Evolutionary conservation across 2,888 invertebrate species (phyloP).

Genomic region (Thera britannica): DNA sequence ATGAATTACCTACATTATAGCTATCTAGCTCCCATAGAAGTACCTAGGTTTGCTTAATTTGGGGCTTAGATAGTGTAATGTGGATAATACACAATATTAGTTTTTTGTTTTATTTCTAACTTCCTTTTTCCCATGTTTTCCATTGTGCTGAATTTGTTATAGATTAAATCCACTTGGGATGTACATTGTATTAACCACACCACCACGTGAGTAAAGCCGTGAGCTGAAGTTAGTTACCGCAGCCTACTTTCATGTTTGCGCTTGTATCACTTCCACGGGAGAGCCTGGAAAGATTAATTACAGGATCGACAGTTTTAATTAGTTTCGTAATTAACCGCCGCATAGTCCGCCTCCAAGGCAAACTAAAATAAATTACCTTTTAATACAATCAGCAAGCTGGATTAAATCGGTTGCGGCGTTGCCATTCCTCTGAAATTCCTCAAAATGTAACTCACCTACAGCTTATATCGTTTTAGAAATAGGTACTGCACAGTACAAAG

Average conservation of each 20-base stretch:
- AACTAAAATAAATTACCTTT: constrained; percentile 82
- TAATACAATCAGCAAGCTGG: constrained; percentile 72
- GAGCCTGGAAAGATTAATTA: constrained; percentile 73
- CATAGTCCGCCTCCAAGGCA: constrained; percentile 62
- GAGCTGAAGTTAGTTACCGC: neutral
- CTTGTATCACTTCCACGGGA: constrained; percentile 22
- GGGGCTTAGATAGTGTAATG: too few relatives aligned
- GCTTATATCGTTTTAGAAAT: neutral
- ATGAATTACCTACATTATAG: too few relatives aligned
- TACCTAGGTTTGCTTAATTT: too few relatives aligned
- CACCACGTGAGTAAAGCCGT: neutral
- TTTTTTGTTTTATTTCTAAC: too few relatives aligned
- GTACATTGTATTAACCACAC: too few relatives aligned
- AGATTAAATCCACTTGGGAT: too few relatives aligned
- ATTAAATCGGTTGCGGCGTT: constrained; percentile 57
- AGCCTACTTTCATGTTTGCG: constrained; percentile 8
- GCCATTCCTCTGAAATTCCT: constrained; percentile 26
- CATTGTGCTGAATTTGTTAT: too few relatives aligned
- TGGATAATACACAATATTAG: too few relatives aligned
- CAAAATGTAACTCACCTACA: constrained; percentile 3
- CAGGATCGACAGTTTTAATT: constrained; percentile 82
- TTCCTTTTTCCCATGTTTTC: too few relatives aligned
- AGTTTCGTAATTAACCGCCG: constrained; percentile 80
- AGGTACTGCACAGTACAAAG: neutral
- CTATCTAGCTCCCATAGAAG: too few relatives aligned